Base-by-base conservation (phyloP, 2,797 vertebrate genomes). In the Sebastes dallii region DNA sequence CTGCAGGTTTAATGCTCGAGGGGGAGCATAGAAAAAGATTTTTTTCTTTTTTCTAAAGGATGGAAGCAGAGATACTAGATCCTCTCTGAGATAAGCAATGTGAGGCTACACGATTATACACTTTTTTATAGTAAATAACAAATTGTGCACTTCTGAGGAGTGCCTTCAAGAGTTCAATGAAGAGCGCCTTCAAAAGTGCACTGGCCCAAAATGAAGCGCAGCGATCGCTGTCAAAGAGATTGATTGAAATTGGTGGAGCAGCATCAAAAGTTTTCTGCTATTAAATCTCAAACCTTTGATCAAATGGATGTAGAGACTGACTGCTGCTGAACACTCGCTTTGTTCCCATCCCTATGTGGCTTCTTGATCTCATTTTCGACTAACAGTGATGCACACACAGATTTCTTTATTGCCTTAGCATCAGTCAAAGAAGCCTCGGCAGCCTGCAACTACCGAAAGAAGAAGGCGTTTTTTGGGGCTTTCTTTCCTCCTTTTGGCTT, bases 241-340 rank as follows among this genome's bases (percentile, higher is more conserved):
- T 84, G 88, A 92, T 89, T 78, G 75, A 59, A 85, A 67, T 34
- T 66, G 74, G 76, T 83, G 55, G 72, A 67, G 76, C 59, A 5
- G 79, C 87, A 83, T 86, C 84, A 84, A 81, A 54, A 65, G 69
- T 59, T 74, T 76, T 54, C 73, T 62, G 36, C 78, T 56, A 78
- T 86, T 88, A 85, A 86, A 86, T 80, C 66, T 55, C 18, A 24
- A 84, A 85, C 36, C 84, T 91, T 89, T 90, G 89, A 92, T 92
- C 88, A 87, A 82, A 64, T 61, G 71, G 36, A 77, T 84, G 81
- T 89, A 42, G 77, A 60, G 61, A 66, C 69, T 46, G 80, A 88
- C 74, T 56, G 39, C 75, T 60, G 78, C 85, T 42, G 85, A 86
- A 88, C 29, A 62, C 50, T 62, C 39, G 66, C 88, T 88, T 89